phyloP scores from a whole-genome alignment of 2,113 vertebrate genomes.

The Aegotheles bennettii region DNA sequence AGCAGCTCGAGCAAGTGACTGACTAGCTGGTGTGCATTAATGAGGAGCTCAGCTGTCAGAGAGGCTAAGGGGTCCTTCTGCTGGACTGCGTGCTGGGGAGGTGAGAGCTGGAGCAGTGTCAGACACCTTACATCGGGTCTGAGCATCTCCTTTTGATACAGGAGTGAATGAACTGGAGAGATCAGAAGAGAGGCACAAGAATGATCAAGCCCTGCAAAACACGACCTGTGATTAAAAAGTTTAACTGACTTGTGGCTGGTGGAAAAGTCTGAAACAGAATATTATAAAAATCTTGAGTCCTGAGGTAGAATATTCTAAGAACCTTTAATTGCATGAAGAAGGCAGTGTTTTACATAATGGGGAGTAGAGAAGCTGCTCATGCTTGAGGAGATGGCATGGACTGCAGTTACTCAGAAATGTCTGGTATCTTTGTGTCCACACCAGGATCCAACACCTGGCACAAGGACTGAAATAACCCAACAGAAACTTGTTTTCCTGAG shows the following conservation, averaged over 20 bases:
- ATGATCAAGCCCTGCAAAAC: neutral
- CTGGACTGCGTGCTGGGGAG: neutral
- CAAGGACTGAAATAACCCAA: neutral
- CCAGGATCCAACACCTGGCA: neutral
- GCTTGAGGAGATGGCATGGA: neutral
- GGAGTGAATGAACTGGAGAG: neutral
- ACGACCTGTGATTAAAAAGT: neutral
- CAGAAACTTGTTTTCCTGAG: neutral
- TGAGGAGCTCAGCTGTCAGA: fast-evolving
- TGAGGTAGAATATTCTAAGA: neutral
- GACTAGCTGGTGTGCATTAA: neutral
- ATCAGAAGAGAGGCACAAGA: neutral
- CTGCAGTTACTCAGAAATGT: neutral
- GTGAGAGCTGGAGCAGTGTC: neutral
- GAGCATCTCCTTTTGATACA: neutral
- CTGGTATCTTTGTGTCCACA: fast-evolving
- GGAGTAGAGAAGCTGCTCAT: neutral
- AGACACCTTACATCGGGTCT: neutral
- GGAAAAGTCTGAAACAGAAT: neutral
- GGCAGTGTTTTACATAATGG: neutral
- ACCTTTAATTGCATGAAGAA: neutral
- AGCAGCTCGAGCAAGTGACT: neutral
- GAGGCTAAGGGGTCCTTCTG: neutral
- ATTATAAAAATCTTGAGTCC: neutral
- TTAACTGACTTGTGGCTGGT: neutral